Base-by-base conservation (phyloP, 2,113 vertebrate species). In the Rafetus swinhoei region DNA sequence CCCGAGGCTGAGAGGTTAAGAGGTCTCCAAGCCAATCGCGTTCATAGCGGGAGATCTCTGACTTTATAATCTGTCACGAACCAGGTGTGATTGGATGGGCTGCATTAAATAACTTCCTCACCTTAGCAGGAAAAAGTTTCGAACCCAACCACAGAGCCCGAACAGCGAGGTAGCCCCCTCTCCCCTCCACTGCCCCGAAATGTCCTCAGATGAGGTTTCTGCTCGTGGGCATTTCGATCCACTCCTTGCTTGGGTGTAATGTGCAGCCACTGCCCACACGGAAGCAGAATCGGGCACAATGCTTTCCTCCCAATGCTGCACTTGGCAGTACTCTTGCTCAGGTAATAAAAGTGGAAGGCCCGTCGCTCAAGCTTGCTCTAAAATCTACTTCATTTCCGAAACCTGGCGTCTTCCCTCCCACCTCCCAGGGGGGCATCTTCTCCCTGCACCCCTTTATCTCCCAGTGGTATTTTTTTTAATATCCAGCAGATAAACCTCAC, bases 321-420 rank as follows among this genome's bases (percentile, higher is more conserved):
- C 59, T 29, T 29, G 14, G 60, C 39, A 6, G 60, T 62, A 14
- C n/a, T 50, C 22, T 14, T 29, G 29, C 62, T 16, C 62, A 32
- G 62, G 62, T 45, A 45, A 45, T 65, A 24, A 14, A 22, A 88
- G 53, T 35, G 29, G 55, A 45, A 59, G n/a, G 76, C 27, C 56
- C 24, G 56, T 55, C 29, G 35, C 74, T 60, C 39, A 6, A 39
- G 13, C 22, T 22, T 27, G 18, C 13, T 6, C 19, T 13, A 50
- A 54, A 50, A 56, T 7, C 27, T 45, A 69, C 24, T 32, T 32
- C 19, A 9, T 59, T 81, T 22, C 60, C 54, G 25, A 15, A n/a
- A 21, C 85, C 80, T 7, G 0, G 3, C 12, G 11, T 24, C 4
- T 16, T 24, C n/a, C 18, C 16, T 50, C 18, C 1, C 45, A 7